A percentile compares a stretch with the other conserved stretches of the same genome.
Evolutionary conservation across 1,140 invertebrate genomes (phyloP).

Genomic region (Solenopsis fugax): DNA sequence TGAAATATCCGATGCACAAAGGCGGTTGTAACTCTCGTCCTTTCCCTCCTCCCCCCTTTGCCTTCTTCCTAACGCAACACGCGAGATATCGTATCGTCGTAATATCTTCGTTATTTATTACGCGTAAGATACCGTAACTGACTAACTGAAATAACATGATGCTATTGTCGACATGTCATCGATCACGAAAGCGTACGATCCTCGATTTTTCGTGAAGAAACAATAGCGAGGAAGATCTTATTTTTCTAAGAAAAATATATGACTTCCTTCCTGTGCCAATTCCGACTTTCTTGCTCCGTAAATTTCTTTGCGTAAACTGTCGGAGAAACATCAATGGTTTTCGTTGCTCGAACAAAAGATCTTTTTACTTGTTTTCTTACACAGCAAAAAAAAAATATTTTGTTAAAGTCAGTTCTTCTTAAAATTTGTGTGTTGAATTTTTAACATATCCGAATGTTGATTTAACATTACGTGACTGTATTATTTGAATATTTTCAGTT

Average conservation of each 20-base stretch:
- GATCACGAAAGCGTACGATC: background rate
- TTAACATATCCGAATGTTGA: no score
- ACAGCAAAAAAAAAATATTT: no score
- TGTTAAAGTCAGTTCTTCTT: no score
- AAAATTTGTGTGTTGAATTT: no score
- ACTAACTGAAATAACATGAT: background rate
- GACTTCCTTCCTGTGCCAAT: background rate
- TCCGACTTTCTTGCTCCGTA: background rate
- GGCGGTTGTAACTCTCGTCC: background rate
- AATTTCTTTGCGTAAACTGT: background rate
- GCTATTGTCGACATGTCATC: background rate
- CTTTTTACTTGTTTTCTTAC: background rate
- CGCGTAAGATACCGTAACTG: background rate
- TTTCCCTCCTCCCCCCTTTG: background rate
- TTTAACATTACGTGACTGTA: no score
- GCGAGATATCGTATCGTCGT: background rate
- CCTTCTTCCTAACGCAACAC: background rate
- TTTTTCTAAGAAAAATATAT: background rate
- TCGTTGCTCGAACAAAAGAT: background rate
- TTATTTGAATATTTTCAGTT: no score
- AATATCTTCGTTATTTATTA: constrained; percentile 4
- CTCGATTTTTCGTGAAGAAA: background rate
- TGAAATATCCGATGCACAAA: constrained; percentile 42
- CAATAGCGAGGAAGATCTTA: background rate
- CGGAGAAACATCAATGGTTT: background rate